Evolutionary conservation across 2,797 vertebrate genomes (phyloP).

Genomic region (Oreochromis grahami): DNA sequence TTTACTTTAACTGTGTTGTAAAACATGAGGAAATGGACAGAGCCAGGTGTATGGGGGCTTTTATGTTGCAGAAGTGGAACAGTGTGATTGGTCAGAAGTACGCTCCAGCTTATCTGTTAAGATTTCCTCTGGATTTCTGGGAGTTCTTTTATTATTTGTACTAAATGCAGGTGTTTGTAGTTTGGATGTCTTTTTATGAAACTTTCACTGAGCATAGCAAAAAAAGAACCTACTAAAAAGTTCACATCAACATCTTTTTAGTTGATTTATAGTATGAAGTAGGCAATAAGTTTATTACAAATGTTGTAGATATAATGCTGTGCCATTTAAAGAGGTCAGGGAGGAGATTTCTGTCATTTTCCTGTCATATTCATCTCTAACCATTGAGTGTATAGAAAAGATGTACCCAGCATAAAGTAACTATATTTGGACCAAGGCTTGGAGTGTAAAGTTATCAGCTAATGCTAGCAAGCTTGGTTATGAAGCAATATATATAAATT

Average conservation of each 20-base stretch:
- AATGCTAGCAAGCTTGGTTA: not conserved
- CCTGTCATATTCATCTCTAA: not conserved
- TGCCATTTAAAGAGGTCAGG: not conserved
- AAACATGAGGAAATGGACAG: not conserved
- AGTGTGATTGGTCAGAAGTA: not conserved
- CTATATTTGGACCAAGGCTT: not conserved
- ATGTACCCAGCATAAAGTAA: not conserved
- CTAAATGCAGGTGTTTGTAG: not conserved
- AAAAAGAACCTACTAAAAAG: not conserved
- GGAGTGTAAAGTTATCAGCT: not conserved
- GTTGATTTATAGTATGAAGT: not conserved
- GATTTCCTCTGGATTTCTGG: not conserved
- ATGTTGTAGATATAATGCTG: not conserved
- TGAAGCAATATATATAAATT: not conserved
- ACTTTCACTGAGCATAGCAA: not conserved
- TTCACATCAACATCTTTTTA: not conserved
- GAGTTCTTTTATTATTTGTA: not conserved
- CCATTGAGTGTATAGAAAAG: rapidly evolving
- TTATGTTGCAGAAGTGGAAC: not conserved
- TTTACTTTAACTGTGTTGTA: not conserved
- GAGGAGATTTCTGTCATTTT: not conserved
- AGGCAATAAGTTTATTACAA: rapidly evolving
- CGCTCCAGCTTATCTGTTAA: not conserved
- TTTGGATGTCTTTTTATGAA: not conserved
- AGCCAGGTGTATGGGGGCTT: not conserved